Base-by-base conservation (phyloP, 2,797 vertebrate species). In the Malacoctenus gilli region DNA sequence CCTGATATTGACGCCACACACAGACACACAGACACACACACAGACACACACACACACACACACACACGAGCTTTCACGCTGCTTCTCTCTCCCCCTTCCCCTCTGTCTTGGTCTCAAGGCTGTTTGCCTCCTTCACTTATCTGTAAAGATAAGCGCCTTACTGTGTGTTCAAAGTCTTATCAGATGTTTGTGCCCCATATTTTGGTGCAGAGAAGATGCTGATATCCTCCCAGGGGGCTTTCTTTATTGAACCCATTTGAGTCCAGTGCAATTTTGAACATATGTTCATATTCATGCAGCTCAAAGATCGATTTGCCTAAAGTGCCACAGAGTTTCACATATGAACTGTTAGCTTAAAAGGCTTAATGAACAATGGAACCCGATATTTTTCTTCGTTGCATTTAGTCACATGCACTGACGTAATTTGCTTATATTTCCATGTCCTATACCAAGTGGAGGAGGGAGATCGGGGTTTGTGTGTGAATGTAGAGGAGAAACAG, bases 91-190 rank as follows among this genome's bases (percentile, higher is more conserved):
- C 11, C 1, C 4, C 12, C 30, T 38, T 44, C 30, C 9, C 2
- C 44, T 51, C 48, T 11, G 18, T 61, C 59, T 64, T 49, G 51
- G 52, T 77, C 54, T 60, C 66, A 61, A 58, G 69, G 76, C 59
- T 79, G 70, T 78, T 77, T 71, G 67, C 59, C 74, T 72, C 70
- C 74, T 49, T 67, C n/a, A 23, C 62, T 77, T 87, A 85, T 86
- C 86, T 82, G 38, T 48, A 49, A 40, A 81, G 79, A 87, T 86
- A 87, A 83, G 80, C 68, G 62, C 55, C 72, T 83, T 73, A 58
- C 75, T 28, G 69, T 78, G 67, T 83, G 77, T 80, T 77, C 78
- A 55, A 49, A 55, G 8, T 47, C 35, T 79, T 84, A 85, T 87
- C 85, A 77, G 83, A 85, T 81, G 51, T 73, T 68, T 77, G 55